Conservation (phyloP, 2,797 vertebrate species). For the Mus spretus region DNA sequence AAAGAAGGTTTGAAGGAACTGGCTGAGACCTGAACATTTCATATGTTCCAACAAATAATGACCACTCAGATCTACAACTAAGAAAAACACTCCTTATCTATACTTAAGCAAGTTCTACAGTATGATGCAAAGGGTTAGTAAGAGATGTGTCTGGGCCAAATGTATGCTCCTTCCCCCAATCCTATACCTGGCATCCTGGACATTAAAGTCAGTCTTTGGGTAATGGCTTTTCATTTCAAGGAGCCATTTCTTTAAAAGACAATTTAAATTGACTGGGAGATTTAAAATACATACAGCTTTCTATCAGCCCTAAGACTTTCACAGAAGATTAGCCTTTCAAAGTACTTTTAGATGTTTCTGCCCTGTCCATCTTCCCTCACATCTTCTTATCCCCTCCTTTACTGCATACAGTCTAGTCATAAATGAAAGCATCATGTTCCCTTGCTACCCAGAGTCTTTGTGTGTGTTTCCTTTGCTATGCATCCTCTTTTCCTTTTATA, state of each 20-base stretch:
- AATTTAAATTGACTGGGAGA: constrained; percentile 23
- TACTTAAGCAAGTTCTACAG: not conserved
- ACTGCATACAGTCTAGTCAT: constrained; percentile 8
- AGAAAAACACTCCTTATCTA: not conserved
- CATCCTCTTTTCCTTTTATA: not conserved
- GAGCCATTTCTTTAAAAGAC: constrained; percentile 46
- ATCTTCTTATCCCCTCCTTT: constrained; percentile 16
- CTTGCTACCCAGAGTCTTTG: not conserved
- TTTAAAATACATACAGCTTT: constrained; percentile 31
- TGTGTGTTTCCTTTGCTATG: not conserved
- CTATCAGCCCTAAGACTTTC: not conserved
- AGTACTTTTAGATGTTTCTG: constrained; percentile 48
- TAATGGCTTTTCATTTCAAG: constrained; percentile 29
- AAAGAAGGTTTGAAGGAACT: not conserved
- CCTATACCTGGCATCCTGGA: not conserved
- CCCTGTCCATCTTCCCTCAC: not conserved
- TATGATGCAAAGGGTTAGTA: not conserved
- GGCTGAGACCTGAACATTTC: not conserved
- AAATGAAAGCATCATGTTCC: not conserved
- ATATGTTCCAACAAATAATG: not conserved
- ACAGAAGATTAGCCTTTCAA: not conserved
- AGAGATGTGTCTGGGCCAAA: not conserved
- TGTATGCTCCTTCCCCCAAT: not conserved
- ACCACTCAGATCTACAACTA: not conserved
- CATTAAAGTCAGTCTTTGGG: constrained; percentile 9